Percentiles rank a stretch among this genome's conserved stretches.
Evolutionary conservation across 2,888 invertebrate species (phyloP).

Genomic region (Litoditis marina): DNA sequence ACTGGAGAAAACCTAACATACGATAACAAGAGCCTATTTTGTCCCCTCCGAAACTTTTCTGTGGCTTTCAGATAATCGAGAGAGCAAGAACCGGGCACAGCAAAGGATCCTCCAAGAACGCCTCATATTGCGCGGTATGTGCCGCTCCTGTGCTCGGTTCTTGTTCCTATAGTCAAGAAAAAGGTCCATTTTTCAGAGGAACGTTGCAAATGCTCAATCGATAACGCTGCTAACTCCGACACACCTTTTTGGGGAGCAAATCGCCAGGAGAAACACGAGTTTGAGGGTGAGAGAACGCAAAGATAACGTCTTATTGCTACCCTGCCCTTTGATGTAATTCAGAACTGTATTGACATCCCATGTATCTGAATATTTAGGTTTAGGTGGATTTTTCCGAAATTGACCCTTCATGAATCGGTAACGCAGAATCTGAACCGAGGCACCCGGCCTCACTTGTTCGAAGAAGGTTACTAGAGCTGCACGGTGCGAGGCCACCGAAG

Average conservation of each 20-base stretch:
- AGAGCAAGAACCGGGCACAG: constrained; percentile 13
- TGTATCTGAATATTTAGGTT: constrained; percentile 8
- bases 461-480: constrained; percentile 3
- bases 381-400: not conserved
- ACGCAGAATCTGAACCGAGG: not conserved
- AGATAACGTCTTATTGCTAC: not conserved
- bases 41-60: no score
- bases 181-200: constrained; percentile 2
- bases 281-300: not conserved
- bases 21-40: no score
- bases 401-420: constrained; percentile 7
- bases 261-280: not conserved
- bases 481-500: constrained; percentile 11
- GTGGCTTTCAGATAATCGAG: no score
- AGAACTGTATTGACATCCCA: constrained; percentile 13
- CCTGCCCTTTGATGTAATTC: not conserved
- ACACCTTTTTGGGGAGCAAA: constrained; percentile 13
- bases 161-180: constrained; percentile 7
- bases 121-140: constrained; percentile 9
- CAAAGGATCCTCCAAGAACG: not conserved
- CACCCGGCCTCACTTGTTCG: not conserved
- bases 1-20: no score
- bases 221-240: constrained; percentile 7
- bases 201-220: constrained; percentile 1
- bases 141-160: constrained; percentile 11